Percentiles rank a stretch among this genome's conserved stretches.
Evolutionary conservation across 2,888 invertebrate genomes (phyloP).

Genomic region (Zelleria hepariella): DNA sequence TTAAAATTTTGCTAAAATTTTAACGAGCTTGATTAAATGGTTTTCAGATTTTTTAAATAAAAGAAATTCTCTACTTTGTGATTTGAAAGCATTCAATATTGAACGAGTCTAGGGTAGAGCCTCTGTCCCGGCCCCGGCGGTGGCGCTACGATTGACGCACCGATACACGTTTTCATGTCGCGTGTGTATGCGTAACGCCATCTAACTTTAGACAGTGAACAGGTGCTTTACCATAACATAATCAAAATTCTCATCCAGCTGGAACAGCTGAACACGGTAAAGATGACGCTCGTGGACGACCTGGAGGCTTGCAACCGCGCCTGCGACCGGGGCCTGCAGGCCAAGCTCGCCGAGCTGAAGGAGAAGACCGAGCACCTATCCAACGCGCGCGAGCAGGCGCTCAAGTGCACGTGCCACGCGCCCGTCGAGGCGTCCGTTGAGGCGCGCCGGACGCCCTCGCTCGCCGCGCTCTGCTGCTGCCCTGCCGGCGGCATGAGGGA

Average conservation of each 20-base stretch:
- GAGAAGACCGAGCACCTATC: background rate
- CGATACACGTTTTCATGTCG: no score
- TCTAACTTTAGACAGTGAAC: no score
- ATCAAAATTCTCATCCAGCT: background rate
- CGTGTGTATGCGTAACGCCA: no score
- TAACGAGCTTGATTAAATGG: no score
- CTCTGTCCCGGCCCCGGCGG: no score
- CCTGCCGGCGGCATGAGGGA: constrained; percentile 33
- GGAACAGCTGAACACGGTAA: background rate
- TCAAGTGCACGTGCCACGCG: constrained; percentile 49
- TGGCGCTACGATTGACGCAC: no score
- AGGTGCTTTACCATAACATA: no score
- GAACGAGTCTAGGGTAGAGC: no score
- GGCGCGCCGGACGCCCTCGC: constrained; percentile 51
- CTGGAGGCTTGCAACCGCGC: background rate
- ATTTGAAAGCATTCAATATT: no score
- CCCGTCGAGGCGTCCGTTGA: constrained; percentile 41
- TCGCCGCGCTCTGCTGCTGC: constrained; percentile 52
- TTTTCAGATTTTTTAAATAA: no score
- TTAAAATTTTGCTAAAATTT: no score
- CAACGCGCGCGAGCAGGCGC: constrained; percentile 25
- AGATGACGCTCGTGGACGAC: background rate
- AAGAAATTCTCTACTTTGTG: no score
- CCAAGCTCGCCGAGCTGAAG: background rate
- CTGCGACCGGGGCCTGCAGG: constrained; percentile 1